Evolutionary conservation across 2,113 vertebrate genomes (phyloP).

Genomic region (Salvator merianae): DNA sequence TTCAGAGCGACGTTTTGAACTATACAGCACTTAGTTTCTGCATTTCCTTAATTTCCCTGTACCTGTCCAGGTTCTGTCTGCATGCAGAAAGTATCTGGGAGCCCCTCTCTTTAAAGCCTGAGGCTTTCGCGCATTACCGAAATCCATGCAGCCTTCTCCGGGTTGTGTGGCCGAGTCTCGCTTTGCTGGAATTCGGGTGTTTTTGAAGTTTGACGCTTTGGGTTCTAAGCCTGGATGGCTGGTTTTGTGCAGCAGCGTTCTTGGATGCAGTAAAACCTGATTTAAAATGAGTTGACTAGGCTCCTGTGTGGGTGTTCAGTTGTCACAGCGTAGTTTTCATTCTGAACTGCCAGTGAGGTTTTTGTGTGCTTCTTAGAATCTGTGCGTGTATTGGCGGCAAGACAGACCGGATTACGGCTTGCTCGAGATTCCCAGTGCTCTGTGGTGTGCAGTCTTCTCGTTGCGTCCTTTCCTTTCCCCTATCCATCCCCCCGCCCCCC

Average conservation of each 20-base stretch:
- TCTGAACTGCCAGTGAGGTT: neutral
- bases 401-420: neutral
- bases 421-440: slow-evolving; percentile 37
- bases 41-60: neutral
- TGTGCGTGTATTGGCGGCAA: neutral
- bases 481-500: neutral
- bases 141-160: neutral
- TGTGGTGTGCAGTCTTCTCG: slow-evolving; percentile 44
- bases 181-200: slow-evolving; percentile 66
- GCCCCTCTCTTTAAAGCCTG: neutral
- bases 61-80: neutral
- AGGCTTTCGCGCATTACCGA: neutral
- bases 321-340: too few species aligned
- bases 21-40: slow-evolving; percentile 64
- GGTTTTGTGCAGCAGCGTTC: neutral
- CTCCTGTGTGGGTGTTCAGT: neutral
- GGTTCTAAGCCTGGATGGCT: neutral
- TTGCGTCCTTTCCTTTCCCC: slow-evolving; percentile 17
- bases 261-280: slow-evolving; percentile 31
- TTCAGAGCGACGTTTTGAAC: slow-evolving; percentile 62
- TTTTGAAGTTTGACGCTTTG: neutral
- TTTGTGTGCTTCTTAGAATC: too few species aligned
- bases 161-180: too few species aligned
- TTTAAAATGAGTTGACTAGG: neutral
- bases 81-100: too few species aligned